These are phyloP conservation scores for Myanophis thanlyinensis DNA, from an alignment of 2,113 vertebrate species.

Conservation along the genomic window DNA sequence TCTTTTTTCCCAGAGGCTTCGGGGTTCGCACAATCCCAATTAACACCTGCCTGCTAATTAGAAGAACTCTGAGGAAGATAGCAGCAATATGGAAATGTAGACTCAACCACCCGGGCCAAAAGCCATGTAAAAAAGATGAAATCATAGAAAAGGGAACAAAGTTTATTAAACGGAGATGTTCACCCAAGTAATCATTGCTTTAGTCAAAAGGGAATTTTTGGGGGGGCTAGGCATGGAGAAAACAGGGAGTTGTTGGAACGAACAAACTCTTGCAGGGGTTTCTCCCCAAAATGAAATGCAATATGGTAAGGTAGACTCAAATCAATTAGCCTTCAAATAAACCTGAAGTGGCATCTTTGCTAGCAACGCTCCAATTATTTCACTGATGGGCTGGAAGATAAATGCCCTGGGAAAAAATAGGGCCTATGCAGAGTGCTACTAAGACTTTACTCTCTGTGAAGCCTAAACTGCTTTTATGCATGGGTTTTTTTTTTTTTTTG, in stretches of 20 bases:
- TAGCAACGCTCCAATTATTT: not conserved
- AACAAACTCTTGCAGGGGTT: too few relatives aligned
- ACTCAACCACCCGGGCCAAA: too few relatives aligned
- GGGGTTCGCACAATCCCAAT: not conserved
- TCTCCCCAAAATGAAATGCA: too few relatives aligned
- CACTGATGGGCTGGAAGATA: not conserved
- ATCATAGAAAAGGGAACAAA: too few relatives aligned
- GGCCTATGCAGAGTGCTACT: not conserved
- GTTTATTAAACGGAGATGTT: too few relatives aligned
- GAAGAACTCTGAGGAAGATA: not conserved
- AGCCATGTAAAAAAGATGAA: too few relatives aligned
- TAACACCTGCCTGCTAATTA: not conserved
- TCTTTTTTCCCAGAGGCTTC: not conserved
- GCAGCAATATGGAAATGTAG: not conserved
- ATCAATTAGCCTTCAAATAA: not conserved
- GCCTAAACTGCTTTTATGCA: not conserved
- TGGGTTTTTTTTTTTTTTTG: too few relatives aligned
- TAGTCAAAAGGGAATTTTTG: too few relatives aligned
- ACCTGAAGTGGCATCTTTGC: not conserved
- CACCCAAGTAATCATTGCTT: too few relatives aligned
- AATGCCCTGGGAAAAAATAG: not conserved
- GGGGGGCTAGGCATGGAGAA: too few relatives aligned
- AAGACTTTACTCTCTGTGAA: not conserved
- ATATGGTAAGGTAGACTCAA: too few relatives aligned
- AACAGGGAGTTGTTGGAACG: too few relatives aligned